Base-by-base conservation (phyloP, 2,113 vertebrate genomes). In the Lanius ludovicianus region DNA sequence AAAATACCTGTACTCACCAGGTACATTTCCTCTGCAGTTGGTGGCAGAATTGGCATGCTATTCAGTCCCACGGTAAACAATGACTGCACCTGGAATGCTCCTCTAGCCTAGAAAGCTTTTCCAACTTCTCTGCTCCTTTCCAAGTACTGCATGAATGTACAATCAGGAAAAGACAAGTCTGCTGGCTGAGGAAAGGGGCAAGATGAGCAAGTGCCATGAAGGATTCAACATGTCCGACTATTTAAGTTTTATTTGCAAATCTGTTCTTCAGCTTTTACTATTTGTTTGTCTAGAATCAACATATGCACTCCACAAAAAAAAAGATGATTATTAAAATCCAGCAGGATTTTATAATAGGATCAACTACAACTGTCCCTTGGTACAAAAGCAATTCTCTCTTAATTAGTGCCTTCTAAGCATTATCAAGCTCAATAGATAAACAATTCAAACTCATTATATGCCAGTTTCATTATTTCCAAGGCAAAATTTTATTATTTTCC, bases 1-100 rank as follows among this genome's bases (percentile, higher is more conserved):
- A 84, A 94, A 89, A 95, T 20, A 91, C 94, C 91, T 79, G 41
- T 92, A 95, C 84, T 93, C 70, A 95, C 87, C 91, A 83, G 44
- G 65, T 14, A 25, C 23, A 76, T 24, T 73, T 83, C 91, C 78
- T 76, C 74, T 42, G 87, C 15, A 84, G 90, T 3, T 49, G 93
- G 8, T 33, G 47, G 81, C 53, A 78, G 63, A 90, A 92, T 56
- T 90, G 90, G 71, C 76, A 79, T 12, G 68, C 76, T 90, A 68
- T 67, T 94, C 86, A 94, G 71, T 75, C 60, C 83, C 82, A 73
- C 10, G 18, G 56, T 5, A 93, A 64, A 83, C 67, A 92, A 31
- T 46, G 78, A 84, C 28, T 77, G 89, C 93, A 79, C n/a, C 49
- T 64, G 92, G 73, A 69, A 57, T 25, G 74, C 83, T 93, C 74